Conservation (phyloP, 2,888 invertebrate species). For the Oligia strigilis region DNA sequence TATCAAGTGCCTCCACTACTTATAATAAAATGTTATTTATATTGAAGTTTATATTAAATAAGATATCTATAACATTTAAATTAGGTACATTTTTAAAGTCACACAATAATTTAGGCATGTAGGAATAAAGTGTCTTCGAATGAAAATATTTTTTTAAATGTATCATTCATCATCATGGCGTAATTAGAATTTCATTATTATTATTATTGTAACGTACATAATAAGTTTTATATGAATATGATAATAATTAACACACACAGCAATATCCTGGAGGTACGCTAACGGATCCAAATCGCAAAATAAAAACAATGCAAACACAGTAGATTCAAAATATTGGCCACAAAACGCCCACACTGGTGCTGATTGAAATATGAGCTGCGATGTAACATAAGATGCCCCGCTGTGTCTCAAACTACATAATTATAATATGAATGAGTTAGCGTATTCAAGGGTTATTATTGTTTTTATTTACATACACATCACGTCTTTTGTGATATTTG, state of each 20-base stretch:
- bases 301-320: constrained; percentile 8
- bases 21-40: constrained; percentile 52
- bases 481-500: constrained; percentile 37
- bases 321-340: constrained; percentile 14
- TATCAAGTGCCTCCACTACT: constrained; percentile 60
- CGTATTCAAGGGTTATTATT: constrained; percentile 30
- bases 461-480: constrained; percentile 45
- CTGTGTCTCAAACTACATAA: constrained; percentile 36
- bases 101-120: constrained; percentile 13
- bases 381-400: constrained; percentile 26
- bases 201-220: constrained; percentile 28
- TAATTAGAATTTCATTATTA: constrained; percentile 34
- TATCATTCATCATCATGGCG: constrained; percentile 29
- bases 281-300: constrained; percentile 12
- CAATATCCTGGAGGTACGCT: constrained; percentile 19
- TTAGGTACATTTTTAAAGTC: constrained; percentile 20
- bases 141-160: constrained; percentile 30
- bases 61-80: constrained; percentile 49
- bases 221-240: constrained; percentile 33
- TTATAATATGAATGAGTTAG: constrained; percentile 21
- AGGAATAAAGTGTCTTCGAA: constrained; percentile 26
- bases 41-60: constrained; percentile 61
- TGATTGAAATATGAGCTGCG: constrained; percentile 40
- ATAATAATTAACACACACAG: constrained; percentile 24
- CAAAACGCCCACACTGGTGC: constrained; percentile 26